phyloP scores from a whole-genome alignment of 1,140 invertebrate genomes.

The Calliopsis andreniformis region DNA sequence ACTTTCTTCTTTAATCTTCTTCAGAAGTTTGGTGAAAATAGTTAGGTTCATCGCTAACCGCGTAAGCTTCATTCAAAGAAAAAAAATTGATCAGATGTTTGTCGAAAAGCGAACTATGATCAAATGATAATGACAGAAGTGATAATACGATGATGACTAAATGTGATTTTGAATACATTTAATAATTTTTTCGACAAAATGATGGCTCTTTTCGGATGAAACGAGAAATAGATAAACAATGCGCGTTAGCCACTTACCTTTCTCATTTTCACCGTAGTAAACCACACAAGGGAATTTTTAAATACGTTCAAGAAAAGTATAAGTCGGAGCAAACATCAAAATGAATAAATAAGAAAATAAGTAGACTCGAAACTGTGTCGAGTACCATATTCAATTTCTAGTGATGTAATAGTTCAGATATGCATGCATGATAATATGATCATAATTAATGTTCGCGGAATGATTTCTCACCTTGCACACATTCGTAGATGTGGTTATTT shows the following conservation, averaged over 20 bases:
- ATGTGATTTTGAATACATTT: too few species aligned
- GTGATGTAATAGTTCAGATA: conserved; percentile 69
- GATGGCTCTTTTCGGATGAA: not conserved
- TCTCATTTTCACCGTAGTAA: conserved; percentile 56
- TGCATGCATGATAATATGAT: conserved; percentile 57
- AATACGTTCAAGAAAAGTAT: conserved; percentile 17
- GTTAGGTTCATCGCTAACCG: conserved; percentile 52
- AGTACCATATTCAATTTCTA: conserved; percentile 61
- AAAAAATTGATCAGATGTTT: not conserved
- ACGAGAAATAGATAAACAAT: not conserved
- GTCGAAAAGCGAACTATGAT: not conserved
- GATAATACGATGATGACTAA: conserved; percentile 4
- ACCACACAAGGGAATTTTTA: conserved; percentile 46
- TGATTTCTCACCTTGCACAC: conserved; percentile 86
- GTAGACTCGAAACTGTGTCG: conserved; percentile 16
- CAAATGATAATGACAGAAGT: not conserved
- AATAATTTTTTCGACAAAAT: not conserved
- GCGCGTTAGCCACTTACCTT: conserved; percentile 65
- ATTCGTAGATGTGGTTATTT: conserved; percentile 83
- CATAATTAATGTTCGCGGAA: conserved; percentile 57
- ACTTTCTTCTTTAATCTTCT: conserved; percentile 34
- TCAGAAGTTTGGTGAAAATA: conserved; percentile 60
- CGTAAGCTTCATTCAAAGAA: conserved; percentile 31
- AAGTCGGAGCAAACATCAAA: conserved; percentile 23
- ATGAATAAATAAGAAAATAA: conserved; percentile 50